Conservation (phyloP, 2,888 invertebrate genomes). For the Drosophila anomelani region DNA sequence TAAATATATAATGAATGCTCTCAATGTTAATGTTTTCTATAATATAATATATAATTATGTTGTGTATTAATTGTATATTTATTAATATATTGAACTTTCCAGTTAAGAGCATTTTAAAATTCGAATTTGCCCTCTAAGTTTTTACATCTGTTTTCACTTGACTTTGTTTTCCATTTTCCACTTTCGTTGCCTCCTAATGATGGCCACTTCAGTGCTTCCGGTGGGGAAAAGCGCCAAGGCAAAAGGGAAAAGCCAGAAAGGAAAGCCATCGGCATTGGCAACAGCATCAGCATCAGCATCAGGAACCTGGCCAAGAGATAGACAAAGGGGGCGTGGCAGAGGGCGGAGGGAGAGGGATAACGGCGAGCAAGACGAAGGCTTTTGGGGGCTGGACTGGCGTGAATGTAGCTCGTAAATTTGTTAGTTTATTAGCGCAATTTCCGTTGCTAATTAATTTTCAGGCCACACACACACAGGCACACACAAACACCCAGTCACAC, state of each 20-base stretch:
- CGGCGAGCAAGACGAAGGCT: neutral
- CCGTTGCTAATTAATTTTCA: conserved; percentile 79
- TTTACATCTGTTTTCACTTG: conserved; percentile 26
- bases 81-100: neutral
- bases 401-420: conserved; percentile 79
- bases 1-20: no score
- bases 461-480: conserved; percentile 46
- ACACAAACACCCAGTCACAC: conserved; percentile 14
- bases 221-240: conserved; percentile 24
- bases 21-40: no score
- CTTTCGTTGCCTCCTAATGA: conserved; percentile 65
- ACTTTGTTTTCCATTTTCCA: conserved; percentile 36
- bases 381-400: conserved; percentile 56
- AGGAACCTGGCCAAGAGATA: conserved; percentile 9
- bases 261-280: conserved; percentile 29
- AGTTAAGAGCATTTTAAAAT: neutral
- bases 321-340: conserved; percentile 8
- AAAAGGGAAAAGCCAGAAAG: conserved; percentile 21
- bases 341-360: neutral
- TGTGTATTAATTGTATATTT: no score
- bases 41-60: no score
- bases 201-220: conserved; percentile 73
- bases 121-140: neutral
- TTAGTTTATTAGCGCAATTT: conserved; percentile 80
- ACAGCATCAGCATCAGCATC: conserved; percentile 8